These are phyloP conservation scores for Drosophila neoperkinsi DNA, from an alignment of 2,888 invertebrate genomes.

Conservation along the genomic window DNA sequence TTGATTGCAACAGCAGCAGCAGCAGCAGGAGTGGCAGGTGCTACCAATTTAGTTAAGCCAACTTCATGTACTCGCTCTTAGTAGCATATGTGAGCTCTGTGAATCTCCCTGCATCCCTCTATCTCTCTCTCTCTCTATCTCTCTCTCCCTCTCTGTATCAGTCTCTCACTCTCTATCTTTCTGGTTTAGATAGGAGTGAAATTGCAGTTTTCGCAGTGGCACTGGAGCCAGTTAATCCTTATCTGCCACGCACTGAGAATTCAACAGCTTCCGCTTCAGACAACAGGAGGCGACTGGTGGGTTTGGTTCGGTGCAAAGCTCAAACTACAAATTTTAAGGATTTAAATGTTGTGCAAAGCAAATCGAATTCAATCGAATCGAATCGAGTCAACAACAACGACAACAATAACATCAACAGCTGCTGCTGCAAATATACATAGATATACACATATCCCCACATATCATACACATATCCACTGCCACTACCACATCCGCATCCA, in stretches of 20 bases:
- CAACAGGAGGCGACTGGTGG: not conserved
- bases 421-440: not conserved
- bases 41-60: conserved; percentile 76
- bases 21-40: conserved; percentile 51
- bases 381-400: conserved; percentile 29
- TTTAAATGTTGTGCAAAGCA: conserved; percentile 70
- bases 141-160: not conserved
- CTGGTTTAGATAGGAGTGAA: conserved; percentile 10
- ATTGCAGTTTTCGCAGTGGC: conserved; percentile 36
- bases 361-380: conserved; percentile 51
- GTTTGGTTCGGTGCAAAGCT: conserved; percentile 16
- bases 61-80: conserved; percentile 50
- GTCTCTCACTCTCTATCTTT: not conserved
- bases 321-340: conserved; percentile 72
- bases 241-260: conserved; percentile 48
- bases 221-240: conserved; percentile 55
- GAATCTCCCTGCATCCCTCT: not conserved
- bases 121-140: not conserved
- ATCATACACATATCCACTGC: not conserved
- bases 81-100: conserved; percentile 28
- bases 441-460: not conserved
- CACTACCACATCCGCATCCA: conserved; percentile 1
- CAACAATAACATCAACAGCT: conserved; percentile 20
- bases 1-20: conserved; percentile 30
- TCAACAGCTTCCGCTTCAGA: conserved; percentile 38